phyloP scores from a whole-genome alignment of 2,113 vertebrate genomes.

The Pongo pygmaeus region DNA sequence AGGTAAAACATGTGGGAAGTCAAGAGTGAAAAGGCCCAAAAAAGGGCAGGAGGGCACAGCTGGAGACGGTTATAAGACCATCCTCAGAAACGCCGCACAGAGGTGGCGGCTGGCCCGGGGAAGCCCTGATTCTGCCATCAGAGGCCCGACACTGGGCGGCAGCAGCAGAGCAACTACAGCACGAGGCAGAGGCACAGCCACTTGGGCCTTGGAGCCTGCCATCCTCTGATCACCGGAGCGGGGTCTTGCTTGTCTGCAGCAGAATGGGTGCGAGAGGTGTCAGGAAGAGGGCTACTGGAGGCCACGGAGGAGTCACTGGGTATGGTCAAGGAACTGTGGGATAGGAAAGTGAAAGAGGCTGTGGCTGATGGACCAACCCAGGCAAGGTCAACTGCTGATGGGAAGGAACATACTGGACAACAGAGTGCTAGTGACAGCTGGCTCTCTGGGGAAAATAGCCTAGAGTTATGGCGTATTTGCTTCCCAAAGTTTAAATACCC shows the following conservation, averaged over 20 bases:
- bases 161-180: too few relatives aligned
- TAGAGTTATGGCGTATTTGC: not conserved
- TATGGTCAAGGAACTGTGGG: accelerated
- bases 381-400: not conserved
- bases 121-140: not conserved
- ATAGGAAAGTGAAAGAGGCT: not conserved
- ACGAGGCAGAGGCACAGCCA: accelerated
- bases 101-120: not conserved
- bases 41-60: not conserved
- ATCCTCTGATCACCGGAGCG: not conserved
- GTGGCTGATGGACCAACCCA: accelerated
- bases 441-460: not conserved
- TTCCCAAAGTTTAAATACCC: not conserved
- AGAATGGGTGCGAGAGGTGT: too few relatives aligned
- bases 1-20: not conserved
- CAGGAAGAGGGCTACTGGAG: not conserved
- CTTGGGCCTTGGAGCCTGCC: accelerated
- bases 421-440: too few relatives aligned
- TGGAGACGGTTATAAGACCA: not conserved
- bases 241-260: too few relatives aligned
- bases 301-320: not conserved
- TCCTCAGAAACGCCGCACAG: accelerated
- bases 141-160: not conserved
- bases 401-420: accelerated
- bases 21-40: not conserved